phyloP scores from a whole-genome alignment of 2,113 vertebrate genomes.

The Ceyx cyanopectus region DNA sequence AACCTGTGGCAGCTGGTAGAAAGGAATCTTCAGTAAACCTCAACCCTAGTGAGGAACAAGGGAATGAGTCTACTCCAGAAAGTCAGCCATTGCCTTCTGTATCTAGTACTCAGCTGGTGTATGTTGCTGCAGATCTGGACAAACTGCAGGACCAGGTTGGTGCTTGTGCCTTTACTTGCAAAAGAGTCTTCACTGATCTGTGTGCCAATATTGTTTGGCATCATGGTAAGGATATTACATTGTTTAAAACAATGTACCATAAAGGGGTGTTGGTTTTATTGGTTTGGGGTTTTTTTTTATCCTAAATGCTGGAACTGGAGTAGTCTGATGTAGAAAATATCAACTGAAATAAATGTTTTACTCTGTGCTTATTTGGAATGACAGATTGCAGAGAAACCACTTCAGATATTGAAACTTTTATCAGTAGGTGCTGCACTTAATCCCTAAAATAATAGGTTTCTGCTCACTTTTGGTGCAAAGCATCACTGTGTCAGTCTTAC shows the following conservation, averaged over 20 bases:
- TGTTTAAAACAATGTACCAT: neutral
- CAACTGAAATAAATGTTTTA: neutral
- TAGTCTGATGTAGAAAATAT: neutral
- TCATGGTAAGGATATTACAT: neutral
- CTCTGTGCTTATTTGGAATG: neutral
- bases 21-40: constrained; percentile 83
- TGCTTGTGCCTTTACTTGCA: neutral
- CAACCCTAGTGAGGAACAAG: constrained; percentile 82
- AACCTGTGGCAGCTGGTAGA: constrained; percentile 65
- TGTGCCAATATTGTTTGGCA: neutral
- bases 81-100: constrained; percentile 60
- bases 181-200: neutral
- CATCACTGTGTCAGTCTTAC: neutral
- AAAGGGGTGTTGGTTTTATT: neutral
- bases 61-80: constrained; percentile 74
- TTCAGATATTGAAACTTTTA: neutral
- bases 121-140: constrained; percentile 88
- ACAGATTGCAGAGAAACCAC: neutral
- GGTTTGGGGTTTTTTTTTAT: neutral
- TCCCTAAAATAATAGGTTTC: neutral
- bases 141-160: constrained; percentile 88
- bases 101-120: constrained; percentile 86
- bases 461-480: neutral
- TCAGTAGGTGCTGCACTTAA: neutral
- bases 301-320: neutral